Evolutionary conservation across 2,797 vertebrate genomes (phyloP).

Genomic region (Danio aesculapii): DNA sequence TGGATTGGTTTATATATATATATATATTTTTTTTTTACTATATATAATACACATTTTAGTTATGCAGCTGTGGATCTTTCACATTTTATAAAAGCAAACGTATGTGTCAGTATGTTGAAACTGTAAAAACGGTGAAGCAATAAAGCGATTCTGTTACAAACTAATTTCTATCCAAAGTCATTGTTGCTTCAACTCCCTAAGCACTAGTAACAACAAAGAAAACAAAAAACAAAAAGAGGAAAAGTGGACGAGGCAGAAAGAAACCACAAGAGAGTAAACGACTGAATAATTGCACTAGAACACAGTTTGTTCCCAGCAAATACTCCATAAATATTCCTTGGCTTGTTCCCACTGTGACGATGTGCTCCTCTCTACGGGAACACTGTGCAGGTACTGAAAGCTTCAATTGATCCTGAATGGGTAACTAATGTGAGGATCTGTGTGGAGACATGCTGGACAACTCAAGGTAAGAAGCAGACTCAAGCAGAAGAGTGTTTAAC

Average conservation of each 20-base stretch:
- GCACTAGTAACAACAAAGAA: background rate
- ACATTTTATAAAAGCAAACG: too few species aligned
- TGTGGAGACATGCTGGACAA: constrained; percentile 10
- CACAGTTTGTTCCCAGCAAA: background rate
- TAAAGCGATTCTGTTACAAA: background rate
- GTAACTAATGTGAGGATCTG: constrained; percentile 45
- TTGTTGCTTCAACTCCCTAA: background rate
- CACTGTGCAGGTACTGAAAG: constrained; percentile 41
- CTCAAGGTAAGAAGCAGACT: constrained; percentile 46
- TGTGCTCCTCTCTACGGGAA: constrained; percentile 20
- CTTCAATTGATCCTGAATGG: constrained; percentile 7
- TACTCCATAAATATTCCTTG: background rate
- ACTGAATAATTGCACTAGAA: background rate
- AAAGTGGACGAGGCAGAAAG: background rate
- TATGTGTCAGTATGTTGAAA: background rate
- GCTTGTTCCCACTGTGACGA: constrained; percentile 4
- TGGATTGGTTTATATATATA: too few species aligned
- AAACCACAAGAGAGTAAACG: background rate
- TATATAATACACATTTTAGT: too few species aligned
- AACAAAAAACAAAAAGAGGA: background rate
- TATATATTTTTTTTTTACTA: too few species aligned
- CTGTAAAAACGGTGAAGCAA: background rate
- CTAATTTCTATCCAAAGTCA: background rate
- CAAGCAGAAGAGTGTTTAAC: constrained; percentile 72
- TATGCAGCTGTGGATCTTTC: too few species aligned